phyloP scores from a whole-genome alignment of 2,797 vertebrate species.

The Sphenopsis melanotis region DNA sequence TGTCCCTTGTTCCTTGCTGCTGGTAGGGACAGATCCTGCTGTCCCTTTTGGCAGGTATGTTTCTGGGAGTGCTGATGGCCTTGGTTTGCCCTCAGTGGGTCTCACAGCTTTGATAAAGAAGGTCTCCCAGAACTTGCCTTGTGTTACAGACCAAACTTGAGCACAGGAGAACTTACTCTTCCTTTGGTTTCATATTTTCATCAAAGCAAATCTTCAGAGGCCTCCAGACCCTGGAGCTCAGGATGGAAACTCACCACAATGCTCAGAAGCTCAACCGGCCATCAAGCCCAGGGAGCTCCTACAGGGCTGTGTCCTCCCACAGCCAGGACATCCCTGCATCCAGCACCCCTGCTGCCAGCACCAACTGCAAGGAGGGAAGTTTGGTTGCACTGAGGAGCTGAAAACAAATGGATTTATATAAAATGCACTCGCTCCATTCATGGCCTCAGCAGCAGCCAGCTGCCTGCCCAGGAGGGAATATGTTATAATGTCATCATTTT shows the following conservation, averaged over 20 bases:
- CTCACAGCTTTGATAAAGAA: neutral
- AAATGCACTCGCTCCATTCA: neutral
- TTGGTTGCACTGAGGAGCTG: neutral
- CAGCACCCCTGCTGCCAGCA: neutral
- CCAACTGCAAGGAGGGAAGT: neutral
- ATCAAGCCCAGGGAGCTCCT: neutral
- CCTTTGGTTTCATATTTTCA: neutral
- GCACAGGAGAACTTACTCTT: neutral
- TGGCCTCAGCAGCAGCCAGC: accelerated
- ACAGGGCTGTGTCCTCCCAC: neutral
- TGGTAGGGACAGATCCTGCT: neutral
- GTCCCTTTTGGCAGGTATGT: accelerated
- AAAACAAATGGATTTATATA: neutral
- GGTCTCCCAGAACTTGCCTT: neutral
- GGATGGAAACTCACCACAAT: neutral
- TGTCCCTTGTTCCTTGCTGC: neutral
- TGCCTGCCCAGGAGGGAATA: accelerated
- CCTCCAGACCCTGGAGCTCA: neutral
- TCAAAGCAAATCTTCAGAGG: neutral
- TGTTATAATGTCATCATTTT: accelerated
- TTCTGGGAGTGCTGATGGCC: neutral
- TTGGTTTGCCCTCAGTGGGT: accelerated
- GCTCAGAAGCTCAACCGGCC: neutral
- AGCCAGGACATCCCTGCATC: neutral
- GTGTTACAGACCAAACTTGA: neutral